Evolutionary conservation across 2,797 vertebrate species (phyloP), one percentile per base, ranked within the genome.

Genomic region (Percopsis omiscomaycus): DNA sequence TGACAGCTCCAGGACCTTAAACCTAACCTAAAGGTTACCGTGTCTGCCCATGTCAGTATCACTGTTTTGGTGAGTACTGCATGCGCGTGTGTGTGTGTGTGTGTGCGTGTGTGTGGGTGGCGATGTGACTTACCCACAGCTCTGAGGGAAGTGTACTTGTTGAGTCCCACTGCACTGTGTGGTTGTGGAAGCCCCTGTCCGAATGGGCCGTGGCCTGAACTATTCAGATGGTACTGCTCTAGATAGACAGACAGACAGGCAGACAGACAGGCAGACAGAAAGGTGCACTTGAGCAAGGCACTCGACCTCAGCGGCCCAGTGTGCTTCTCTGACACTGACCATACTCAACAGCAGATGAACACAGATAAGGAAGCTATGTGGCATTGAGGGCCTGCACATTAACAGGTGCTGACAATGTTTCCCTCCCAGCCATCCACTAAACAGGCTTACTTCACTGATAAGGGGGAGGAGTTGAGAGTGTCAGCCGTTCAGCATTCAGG

Each of bases 171-270:
- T 1, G 87, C 77, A 78, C n/a, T 86, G 0, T 95, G 95, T 5
- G 88, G 73, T 27, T 93, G 92, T 4, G 93, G 80, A 14, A 92
- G 84, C 3, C 91, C 92, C n/a, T 89, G 86, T 69, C 86, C 72
- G 3, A 87, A 84, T 0, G 85, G 79, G 0, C 91, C 87, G 44
- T 90, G 81, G 12, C 90, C 69, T 0, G 89, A 66, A 3, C 93
- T 95, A 85, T 93, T 96, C 82, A 95, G 87, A 47, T 93, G 95
- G 49, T 93, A 93, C 69, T 95, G 95, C 74, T 96, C 97, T 98
- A 84, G 32, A 66, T 4, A 59, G 62, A 66, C 61, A 76, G 22
- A 64, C 15, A 61, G 42, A 14, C 6, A 44, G 27, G 44, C 14
- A 61, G 46, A 60, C 13, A 46, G 22, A 55, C 5, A 14, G 4